Evolutionary conservation across 2,888 invertebrate genomes (phyloP).

Genomic region (Drosophila acutilabella): DNA sequence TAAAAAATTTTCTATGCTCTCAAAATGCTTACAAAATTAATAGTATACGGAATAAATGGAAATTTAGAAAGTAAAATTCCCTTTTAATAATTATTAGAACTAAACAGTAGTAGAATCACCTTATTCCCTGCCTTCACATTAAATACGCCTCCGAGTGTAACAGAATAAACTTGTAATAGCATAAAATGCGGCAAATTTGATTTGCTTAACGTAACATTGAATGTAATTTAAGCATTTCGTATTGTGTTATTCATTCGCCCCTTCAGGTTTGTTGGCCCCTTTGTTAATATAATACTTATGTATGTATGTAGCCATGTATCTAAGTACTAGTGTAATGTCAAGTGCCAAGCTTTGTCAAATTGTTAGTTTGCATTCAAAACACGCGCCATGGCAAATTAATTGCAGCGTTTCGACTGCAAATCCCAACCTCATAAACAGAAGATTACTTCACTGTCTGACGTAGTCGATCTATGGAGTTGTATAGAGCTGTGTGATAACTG

Average conservation of each 20-base stretch:
- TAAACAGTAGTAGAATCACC: no score
- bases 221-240: conserved; percentile 21
- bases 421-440: conserved; percentile 78
- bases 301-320: conserved; percentile 2
- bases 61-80: no score
- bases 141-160: not conserved
- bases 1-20: no score
- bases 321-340: conserved; percentile 5
- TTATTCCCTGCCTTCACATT: not conserved
- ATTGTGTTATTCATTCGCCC: conserved; percentile 5
- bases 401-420: conserved; percentile 73
- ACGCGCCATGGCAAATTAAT: conserved; percentile 77
- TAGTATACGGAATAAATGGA: no score
- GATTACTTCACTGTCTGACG: conserved; percentile 62
- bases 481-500: conserved; percentile 35
- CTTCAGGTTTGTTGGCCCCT: conserved; percentile 16
- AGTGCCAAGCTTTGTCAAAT: conserved; percentile 22
- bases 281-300: conserved; percentile 8
- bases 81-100: not conserved
- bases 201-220: conserved; percentile 7
- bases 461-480: not conserved
- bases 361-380: conserved; percentile 64
- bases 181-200: conserved; percentile 33
- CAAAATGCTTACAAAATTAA: no score
- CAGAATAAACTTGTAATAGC: conserved; percentile 1